Evolutionary conservation across 1,140 invertebrate genomes (phyloP), one percentile per base, ranked within the genome.

Genomic region (Galleria mellonella): DNA sequence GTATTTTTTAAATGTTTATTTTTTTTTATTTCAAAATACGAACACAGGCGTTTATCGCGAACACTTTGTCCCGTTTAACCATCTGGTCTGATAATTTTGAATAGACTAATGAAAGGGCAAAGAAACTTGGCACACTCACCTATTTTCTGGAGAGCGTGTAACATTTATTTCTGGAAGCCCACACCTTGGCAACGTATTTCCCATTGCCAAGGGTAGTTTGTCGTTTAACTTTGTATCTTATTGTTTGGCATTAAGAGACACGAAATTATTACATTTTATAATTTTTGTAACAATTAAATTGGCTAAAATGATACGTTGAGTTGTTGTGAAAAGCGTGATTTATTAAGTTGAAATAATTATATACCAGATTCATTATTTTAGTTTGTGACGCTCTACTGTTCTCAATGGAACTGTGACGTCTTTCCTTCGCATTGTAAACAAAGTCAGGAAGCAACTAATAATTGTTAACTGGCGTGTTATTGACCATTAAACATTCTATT

Each of bases 111-210:
- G 55, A 52, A 67, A 63, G 54, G 51, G 51, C 48, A 57, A 32
- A 42, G 55, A 67, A 62, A 61, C 49, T 83, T 83, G 78, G 78
- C 78, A 83, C 62, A 36, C 40, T 38, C 30, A 42, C 43, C 51
- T 41, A 23, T 37, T 48, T 62, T 55, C 74, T 77, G 72, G 75
- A 60, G 53, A 76, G 65, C 54, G 61, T 74, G 68, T 75, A 73
- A 77, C 50, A 77, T 74, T 76, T 83, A 83, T 83, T 83, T 79
- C 78, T 83, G 78, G 75, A 83, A 71, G 57, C 54, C 54, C 53
- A 55, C 55, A 55, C 55, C 51, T 57, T 62, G 52, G 54, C 59
- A 48, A 51, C 44, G 38, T 6, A 37, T 43, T 38, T 47, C 28
- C 40, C 44, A 48, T 43, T 44, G 49, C 38, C 17, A 47, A 47